A percentile compares a stretch with the other conserved stretches of the same genome.
These are phyloP conservation scores for Acromyrmex heyeri DNA, from an alignment of 1,140 invertebrate genomes.

Conservation along the genomic window DNA sequence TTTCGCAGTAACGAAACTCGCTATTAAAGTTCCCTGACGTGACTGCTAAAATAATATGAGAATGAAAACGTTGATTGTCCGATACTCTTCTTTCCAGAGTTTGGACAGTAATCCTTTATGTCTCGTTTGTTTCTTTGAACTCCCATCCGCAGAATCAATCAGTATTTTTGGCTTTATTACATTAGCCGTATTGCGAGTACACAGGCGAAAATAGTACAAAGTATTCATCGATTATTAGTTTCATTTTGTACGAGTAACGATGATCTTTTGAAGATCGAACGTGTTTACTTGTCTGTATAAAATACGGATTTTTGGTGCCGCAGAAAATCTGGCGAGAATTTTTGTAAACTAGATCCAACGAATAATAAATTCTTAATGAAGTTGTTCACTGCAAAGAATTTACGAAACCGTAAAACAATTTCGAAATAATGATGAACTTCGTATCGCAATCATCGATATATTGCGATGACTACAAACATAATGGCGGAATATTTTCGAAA, in stretches of 20 bases:
- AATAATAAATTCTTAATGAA: constrained; percentile 5
- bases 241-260: background rate
- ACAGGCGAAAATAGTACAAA: background rate
- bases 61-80: constrained; percentile 42
- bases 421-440: constrained; percentile 29
- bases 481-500: background rate
- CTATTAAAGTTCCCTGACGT: constrained; percentile 14
- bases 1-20: constrained; percentile 21
- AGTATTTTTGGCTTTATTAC: constrained; percentile 20
- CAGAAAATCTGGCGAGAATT: constrained; percentile 1
- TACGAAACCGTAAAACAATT: background rate
- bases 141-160: constrained; percentile 11
- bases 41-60: constrained; percentile 1
- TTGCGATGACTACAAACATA: background rate
- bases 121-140: background rate
- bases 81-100: background rate
- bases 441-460: background rate
- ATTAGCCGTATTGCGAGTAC: too few species aligned
- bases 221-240: background rate
- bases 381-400: background rate
- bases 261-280: background rate
- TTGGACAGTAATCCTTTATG: background rate
- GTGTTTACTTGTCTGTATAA: background rate
- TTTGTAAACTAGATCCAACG: background rate
- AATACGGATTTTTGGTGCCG: background rate